phyloP scores from a whole-genome alignment of 2,113 vertebrate genomes.

The Alces alces region DNA sequence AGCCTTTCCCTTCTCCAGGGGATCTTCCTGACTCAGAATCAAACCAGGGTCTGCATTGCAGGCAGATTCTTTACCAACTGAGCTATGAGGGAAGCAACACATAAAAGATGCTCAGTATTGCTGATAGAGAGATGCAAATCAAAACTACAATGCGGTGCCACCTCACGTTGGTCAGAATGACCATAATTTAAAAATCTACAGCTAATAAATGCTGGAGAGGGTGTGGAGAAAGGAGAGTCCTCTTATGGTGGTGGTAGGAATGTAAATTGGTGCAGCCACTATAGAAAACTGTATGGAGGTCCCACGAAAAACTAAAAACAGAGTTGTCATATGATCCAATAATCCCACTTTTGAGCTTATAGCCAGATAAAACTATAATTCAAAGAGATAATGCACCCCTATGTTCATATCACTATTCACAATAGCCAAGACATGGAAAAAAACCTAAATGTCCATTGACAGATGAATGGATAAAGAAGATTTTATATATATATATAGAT shows the following conservation, averaged over 20 bases:
- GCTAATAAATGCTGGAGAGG: not conserved
- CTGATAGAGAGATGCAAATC: not conserved
- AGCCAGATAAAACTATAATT: not conserved
- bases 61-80: not conserved
- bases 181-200: not conserved
- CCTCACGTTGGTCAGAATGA: not conserved
- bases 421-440: not conserved
- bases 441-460: not conserved
- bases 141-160: not conserved
- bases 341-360: not conserved
- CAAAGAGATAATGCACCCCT: not conserved
- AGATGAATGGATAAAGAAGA: not conserved
- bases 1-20: not conserved
- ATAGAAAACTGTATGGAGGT: not conserved
- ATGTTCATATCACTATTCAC: not conserved
- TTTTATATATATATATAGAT: not conserved
- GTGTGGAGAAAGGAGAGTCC: not conserved
- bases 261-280: not conserved
- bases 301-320: not conserved
- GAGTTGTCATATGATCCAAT: not conserved
- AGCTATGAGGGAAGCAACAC: not conserved
- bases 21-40: not conserved
- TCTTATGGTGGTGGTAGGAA: not conserved
- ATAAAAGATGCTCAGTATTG: not conserved
- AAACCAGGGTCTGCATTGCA: not conserved